These are phyloP conservation scores for Dasyornis broadbenti DNA, from an alignment of 2,113 vertebrate species.

Conservation along the genomic window DNA sequence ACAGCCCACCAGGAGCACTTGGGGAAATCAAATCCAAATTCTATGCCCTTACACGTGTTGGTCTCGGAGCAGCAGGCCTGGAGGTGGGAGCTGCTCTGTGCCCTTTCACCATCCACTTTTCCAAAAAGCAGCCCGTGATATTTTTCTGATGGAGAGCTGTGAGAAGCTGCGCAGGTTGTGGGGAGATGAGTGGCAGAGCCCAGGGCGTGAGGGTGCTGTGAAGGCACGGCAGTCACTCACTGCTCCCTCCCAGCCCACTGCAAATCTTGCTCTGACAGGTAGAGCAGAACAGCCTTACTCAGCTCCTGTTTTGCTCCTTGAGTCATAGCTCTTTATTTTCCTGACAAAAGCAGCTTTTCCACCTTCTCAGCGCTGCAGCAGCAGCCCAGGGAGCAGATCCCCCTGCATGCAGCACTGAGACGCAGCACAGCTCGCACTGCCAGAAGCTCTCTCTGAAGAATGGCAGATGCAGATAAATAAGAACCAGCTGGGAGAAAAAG, in stretches of 20 bases:
- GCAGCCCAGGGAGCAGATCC: not conserved
- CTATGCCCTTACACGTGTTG: fast-evolving
- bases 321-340: not conserved
- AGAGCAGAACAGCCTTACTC: not conserved
- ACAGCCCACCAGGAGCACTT: not conserved
- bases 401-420: not conserved
- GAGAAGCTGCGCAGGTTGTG: fast-evolving
- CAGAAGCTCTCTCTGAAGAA: not conserved
- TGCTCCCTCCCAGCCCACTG: not conserved
- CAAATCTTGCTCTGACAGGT: not conserved
- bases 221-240: not conserved
- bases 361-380: not conserved
- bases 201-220: fast-evolving
- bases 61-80: not conserved
- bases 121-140: fast-evolving
- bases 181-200: not conserved
- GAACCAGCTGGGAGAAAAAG: not conserved
- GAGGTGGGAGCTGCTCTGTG: not conserved
- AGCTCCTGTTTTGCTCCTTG: not conserved
- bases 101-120: fast-evolving
- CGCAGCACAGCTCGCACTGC: not conserved
- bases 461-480: not conserved
- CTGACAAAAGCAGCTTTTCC: conserved; percentile 4
- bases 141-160: fast-evolving
- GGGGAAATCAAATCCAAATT: not conserved